Evolutionary conservation across 2,888 invertebrate species (phyloP).

Genomic region (Eupithecia tripunctaria): DNA sequence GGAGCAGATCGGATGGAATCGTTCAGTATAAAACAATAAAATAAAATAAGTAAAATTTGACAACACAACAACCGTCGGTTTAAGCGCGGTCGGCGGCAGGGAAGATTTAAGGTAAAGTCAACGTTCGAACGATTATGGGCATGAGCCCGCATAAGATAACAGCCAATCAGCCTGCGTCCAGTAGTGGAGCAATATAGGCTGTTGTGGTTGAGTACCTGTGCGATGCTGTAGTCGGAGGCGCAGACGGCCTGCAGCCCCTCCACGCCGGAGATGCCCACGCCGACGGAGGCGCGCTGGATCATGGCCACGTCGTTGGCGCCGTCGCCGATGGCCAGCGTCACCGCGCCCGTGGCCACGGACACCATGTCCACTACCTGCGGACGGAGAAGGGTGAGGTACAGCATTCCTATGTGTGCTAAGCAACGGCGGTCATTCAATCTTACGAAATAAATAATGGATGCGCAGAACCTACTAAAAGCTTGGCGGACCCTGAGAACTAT

Average conservation of each 20-base stretch:
- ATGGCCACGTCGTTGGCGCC: conserved; percentile 99
- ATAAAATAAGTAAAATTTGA: too few relatives aligned
- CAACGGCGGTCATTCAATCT: neutral
- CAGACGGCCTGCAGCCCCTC: conserved; percentile 99
- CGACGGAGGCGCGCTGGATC: conserved; percentile 99
- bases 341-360: conserved; percentile 90
- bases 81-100: too few relatives aligned
- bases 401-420: neutral
- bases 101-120: too few relatives aligned
- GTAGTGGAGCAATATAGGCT: too few relatives aligned
- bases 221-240: conserved; percentile 99
- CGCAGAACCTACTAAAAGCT: neutral
- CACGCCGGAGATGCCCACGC: conserved; percentile 98
- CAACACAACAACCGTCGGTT: too few relatives aligned
- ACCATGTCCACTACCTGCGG: conserved; percentile 92
- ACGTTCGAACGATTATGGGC: too few relatives aligned
- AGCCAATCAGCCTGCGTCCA: too few relatives aligned
- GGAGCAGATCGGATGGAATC: too few relatives aligned
- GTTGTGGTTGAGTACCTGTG: too few relatives aligned
- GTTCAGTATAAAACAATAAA: too few relatives aligned
- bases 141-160: too few relatives aligned
- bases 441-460: neutral
- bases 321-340: conserved; percentile 97
- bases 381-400: neutral
- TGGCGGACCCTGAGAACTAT: neutral